These are phyloP conservation scores for Lepilemur septentrionalis DNA, from an alignment of 2,797 vertebrate genomes.

Conservation along the genomic window DNA sequence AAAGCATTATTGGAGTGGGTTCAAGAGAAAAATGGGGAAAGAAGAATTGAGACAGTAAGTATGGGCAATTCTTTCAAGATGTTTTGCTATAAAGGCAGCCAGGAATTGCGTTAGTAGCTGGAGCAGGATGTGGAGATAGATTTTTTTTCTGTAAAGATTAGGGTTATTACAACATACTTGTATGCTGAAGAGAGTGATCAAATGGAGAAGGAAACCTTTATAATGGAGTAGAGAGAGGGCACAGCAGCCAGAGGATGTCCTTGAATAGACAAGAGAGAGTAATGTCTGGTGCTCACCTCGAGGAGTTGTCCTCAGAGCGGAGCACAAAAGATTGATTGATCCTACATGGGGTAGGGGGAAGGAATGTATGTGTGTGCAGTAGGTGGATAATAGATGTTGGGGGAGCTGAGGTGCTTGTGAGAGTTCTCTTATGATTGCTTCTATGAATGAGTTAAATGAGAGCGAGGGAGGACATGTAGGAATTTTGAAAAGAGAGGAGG, in stretches of 20 bases:
- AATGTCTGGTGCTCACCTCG: not conserved
- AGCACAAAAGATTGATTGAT: not conserved
- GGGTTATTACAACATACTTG: not conserved
- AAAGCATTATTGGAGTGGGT: not conserved
- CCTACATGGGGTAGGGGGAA: not conserved
- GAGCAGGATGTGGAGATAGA: not conserved
- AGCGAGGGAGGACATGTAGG: not conserved
- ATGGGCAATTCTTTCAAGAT: not conserved
- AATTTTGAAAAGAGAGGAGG: not conserved
- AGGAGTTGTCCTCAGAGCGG: not conserved
- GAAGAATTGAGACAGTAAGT: not conserved
- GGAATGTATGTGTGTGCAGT: not conserved
- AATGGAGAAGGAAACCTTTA: not conserved
- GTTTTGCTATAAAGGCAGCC: conserved; percentile 15
- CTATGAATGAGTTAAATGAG: not conserved
- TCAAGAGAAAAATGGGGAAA: conserved; percentile 22
- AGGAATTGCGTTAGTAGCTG: not conserved
- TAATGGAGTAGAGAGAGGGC: not conserved
- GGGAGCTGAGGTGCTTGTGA: too few species aligned
- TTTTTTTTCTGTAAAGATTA: not conserved
- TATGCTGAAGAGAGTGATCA: not conserved
- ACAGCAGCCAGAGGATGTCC: not conserved
- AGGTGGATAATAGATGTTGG: too few species aligned
- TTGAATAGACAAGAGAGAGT: not conserved
- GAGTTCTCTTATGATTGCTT: not conserved